These are phyloP conservation scores for Sthenelais limicola DNA, from an alignment of 2,888 invertebrate species.

Conservation along the genomic window DNA sequence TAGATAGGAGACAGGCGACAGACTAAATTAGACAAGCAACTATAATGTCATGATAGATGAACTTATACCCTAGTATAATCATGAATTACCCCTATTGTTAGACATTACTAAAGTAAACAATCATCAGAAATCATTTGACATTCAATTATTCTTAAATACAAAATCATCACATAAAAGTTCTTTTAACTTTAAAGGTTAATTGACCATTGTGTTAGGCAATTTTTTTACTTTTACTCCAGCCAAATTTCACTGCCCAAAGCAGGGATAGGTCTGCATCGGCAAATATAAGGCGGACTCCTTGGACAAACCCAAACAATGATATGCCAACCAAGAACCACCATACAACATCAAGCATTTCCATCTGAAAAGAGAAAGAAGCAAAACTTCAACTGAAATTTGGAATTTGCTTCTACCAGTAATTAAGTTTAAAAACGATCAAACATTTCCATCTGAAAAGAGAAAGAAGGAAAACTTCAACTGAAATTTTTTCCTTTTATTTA, in stretches of 20 bases:
- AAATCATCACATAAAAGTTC: too few relatives aligned
- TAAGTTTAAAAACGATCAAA: too few relatives aligned
- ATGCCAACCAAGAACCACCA: neutral
- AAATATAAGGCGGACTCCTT: slow-evolving; percentile 42
- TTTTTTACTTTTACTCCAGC: slow-evolving; percentile 58
- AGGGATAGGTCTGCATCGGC: slow-evolving; percentile 64
- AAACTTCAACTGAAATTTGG: too few relatives aligned
- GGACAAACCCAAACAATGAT: slow-evolving; percentile 15
- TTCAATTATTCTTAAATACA: too few relatives aligned
- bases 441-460: neutral
- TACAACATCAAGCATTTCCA: neutral
- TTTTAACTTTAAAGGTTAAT: too few relatives aligned
- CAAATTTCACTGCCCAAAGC: slow-evolving; percentile 60
- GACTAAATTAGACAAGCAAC: neutral
- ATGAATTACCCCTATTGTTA: too few relatives aligned
- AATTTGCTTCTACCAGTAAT: too few relatives aligned
- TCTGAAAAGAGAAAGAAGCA: neutral
- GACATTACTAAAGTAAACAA: too few relatives aligned
- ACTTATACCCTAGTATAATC: neutral
- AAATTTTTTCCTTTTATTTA: too few relatives aligned
- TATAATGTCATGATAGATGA: neutral
- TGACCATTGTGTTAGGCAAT: too few relatives aligned
- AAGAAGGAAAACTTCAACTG: too few relatives aligned
- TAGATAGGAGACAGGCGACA: neutral
- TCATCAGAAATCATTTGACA: too few relatives aligned